Evolutionary conservation across 2,888 invertebrate species (phyloP), one percentile per base, ranked within the genome.

Genomic region (Myopa testacea): DNA sequence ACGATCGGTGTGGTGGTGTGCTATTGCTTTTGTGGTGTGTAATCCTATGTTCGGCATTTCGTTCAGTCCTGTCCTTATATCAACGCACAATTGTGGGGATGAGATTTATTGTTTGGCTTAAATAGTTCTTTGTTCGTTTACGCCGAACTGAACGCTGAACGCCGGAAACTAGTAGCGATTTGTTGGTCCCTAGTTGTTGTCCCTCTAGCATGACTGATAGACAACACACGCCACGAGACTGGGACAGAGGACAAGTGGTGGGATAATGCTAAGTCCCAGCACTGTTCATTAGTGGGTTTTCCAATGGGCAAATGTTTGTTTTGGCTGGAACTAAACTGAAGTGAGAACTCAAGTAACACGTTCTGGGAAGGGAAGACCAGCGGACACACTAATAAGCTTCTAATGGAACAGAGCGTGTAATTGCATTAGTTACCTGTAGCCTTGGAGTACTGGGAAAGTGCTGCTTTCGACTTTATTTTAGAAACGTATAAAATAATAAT

Each of bases 41-140:
- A 79, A 77, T 75, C 78, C 72, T 34, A 50, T 79, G 78, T 76
- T 78, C 60, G 77, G 63, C 60, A 65, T 73, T 77, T 75, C 78
- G 75, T 68, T 75, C 68, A 78, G 63, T 82, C 82, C 82, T 87
- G 87, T 87, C 84, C 83, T 83, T 85, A 87, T 87, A 86, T 87
- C 87, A 87, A 82, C 86, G 84, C 84, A 84, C 84, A 82, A 81
- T 82, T 80, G 81, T 77, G 82, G 84, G 84, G 83, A 81, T 83
- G 82, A 83, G 85, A 85, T 85, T 85, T 85, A 84, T 84, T 80
- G 81, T 70, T 80, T 80, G 81, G 78, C 69, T 67, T 58, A 16
- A 12, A 26, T 26, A 26, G 26, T 26, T 26, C 26, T 26, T 26
- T 26, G 26, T 26, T 26, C 26, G 26, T 2, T 26, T 26, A 26